Base-by-base conservation (phyloP, 2,113 vertebrate species). In the Perca fluviatilis region DNA sequence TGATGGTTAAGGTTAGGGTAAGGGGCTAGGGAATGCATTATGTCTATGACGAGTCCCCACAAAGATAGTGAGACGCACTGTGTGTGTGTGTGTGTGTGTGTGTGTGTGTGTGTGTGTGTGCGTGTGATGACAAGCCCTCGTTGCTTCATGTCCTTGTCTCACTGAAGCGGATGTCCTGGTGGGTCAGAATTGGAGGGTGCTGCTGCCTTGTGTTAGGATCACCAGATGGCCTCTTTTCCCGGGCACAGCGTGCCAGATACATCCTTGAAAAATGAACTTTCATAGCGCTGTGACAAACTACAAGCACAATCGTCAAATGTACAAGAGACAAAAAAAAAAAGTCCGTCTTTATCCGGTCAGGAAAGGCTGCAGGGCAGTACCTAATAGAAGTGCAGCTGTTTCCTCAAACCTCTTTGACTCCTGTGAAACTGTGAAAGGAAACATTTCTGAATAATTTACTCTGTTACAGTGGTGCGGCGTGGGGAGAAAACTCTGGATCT, bases 301-400 rank as follows among this genome's bases (percentile, higher is more conserved):
- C 70, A 72, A 88, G 77, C 79, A 30, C 58, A 10, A 70, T 85
- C 81, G 90, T 90, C 88, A 81, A 82, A 80, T 60, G 47, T 70
- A 80, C 60, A n/a, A 71, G 49, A 51, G 62, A 72, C 60, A 51
- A 49, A 74, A 66, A 66, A 49, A 74, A 66, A 49, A 46, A 53
- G 68, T 47, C 65, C 30, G 72, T 84, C 79, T 75, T 82, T 65
- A 72, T 86, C 84, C 47, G 77, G 64, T 21, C 85, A 83, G 93
- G 90, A 92, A 93, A 88, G 76, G 85, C 89, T 82, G 65, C 73
- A 63, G 78, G 85, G 79, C 74, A 78, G 79, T 53, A 79, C 82
- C 89, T 81, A 54, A 63, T 73, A 89, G 83, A 88, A 84, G 66
- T 66, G 72, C 91, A 95, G 95, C 91, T 94, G 94, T 94, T 95